Evolutionary conservation across 37 sponge, comb jelly and placozoan species (phyloP).

Genomic region (Tethya wilhelma): DNA sequence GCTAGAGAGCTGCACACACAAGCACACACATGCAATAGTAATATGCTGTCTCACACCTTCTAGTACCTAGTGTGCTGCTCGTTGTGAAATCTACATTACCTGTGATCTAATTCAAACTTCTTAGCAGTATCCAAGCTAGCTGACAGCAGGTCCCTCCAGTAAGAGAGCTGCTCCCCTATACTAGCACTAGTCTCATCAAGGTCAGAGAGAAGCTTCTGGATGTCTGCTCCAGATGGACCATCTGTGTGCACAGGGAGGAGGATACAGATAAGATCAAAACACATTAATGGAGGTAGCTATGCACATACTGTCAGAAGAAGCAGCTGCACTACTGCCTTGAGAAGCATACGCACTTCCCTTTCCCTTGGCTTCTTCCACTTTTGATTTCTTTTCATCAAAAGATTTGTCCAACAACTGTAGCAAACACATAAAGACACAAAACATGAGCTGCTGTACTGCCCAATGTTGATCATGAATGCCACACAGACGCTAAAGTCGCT

Average conservation of each 20-base stretch:
- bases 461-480: no score
- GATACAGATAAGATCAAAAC: no score
- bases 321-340: no score
- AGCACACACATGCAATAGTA: no score
- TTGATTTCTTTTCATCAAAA: neutral
- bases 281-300: no score
- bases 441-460: no score
- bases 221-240: neutral
- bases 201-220: slow-evolving; percentile 10
- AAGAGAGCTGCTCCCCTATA: slow-evolving; percentile 9
- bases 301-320: no score
- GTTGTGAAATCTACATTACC: slow-evolving; percentile 1
- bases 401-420: no score
- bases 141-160: slow-evolving; percentile 39
- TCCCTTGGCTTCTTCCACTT: neutral
- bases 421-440: no score
- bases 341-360: no score
- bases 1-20: neutral
- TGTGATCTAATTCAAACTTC: slow-evolving; percentile 45
- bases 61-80: no score
- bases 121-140: slow-evolving; percentile 38
- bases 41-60: neutral
- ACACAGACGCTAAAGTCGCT: no score
- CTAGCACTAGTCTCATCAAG: neutral
- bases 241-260: slow-evolving; percentile 5